These are phyloP conservation scores for Troides helena DNA, from an alignment of 2,888 invertebrate genomes.

Conservation along the genomic window DNA sequence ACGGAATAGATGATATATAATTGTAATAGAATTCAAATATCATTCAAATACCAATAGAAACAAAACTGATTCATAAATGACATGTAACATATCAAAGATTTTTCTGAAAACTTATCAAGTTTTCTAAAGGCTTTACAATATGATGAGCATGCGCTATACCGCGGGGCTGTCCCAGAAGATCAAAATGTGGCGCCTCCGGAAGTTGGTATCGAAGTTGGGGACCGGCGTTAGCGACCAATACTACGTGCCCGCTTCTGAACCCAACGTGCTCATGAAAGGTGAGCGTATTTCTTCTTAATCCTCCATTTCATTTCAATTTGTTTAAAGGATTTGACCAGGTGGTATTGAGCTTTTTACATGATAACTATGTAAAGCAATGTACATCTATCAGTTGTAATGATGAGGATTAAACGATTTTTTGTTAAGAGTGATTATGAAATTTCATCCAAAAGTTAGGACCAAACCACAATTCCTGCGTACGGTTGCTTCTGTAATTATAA, in stretches of 20 bases:
- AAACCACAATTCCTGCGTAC: no score
- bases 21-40: background rate
- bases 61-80: background rate
- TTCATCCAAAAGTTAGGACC: no score
- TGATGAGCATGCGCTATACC: constrained; percentile 3
- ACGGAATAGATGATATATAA: background rate
- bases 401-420: no score
- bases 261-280: constrained; percentile 10
- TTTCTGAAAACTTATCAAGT: background rate
- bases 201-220: constrained; percentile 35
- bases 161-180: constrained; percentile 29
- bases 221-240: constrained; percentile 35
- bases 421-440: no score
- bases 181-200: constrained; percentile 35
- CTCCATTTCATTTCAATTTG: no score
- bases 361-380: no score
- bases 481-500: no score
- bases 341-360: no score
- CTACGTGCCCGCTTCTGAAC: constrained; percentile 34
- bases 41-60: background rate
- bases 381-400: no score
- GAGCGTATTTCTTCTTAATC: background rate
- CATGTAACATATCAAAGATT: background rate
- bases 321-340: no score
- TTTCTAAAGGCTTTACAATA: constrained; percentile 4